These are phyloP conservation scores for Polyploca ridens DNA, from an alignment of 2,888 invertebrate species.

Conservation along the genomic window DNA sequence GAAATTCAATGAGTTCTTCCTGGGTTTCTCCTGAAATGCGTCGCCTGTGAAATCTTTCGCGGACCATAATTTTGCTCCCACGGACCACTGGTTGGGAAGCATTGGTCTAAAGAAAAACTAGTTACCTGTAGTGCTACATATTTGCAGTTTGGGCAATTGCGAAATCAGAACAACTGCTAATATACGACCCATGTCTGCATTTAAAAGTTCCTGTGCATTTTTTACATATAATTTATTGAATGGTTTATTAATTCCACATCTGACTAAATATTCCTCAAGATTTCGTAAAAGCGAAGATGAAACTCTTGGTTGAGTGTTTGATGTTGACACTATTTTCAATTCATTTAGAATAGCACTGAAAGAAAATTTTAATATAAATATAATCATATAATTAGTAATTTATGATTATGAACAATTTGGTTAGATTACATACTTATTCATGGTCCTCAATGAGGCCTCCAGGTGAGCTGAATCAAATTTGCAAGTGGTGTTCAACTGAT, in stretches of 20 bases:
- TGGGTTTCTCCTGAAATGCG: no score
- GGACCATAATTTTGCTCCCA: no score
- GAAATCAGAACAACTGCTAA: constrained; percentile 91
- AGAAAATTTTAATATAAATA: constrained; percentile 20
- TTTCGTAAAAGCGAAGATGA: constrained; percentile 86
- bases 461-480: constrained; percentile 97
- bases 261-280: constrained; percentile 91
- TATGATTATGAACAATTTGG: no score
- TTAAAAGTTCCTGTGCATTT: constrained; percentile 84
- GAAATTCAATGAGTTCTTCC: no score
- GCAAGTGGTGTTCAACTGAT: constrained; percentile 91
- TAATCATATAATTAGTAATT: background rate
- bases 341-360: constrained; percentile 90
- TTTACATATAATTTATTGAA: constrained; percentile 94
- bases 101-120: background rate
- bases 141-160: constrained; percentile 90
- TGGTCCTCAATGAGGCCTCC: constrained; percentile 91
- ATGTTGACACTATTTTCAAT: constrained; percentile 84
- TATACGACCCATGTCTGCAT: constrained; percentile 89
- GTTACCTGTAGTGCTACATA: constrained; percentile 90
- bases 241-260: constrained; percentile 94
- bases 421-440: constrained; percentile 90
- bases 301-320: constrained; percentile 70
- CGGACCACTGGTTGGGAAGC: no score
- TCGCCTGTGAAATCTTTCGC: no score